phyloP scores from a whole-genome alignment of 2,113 vertebrate genomes.

The Petroica traversi region DNA sequence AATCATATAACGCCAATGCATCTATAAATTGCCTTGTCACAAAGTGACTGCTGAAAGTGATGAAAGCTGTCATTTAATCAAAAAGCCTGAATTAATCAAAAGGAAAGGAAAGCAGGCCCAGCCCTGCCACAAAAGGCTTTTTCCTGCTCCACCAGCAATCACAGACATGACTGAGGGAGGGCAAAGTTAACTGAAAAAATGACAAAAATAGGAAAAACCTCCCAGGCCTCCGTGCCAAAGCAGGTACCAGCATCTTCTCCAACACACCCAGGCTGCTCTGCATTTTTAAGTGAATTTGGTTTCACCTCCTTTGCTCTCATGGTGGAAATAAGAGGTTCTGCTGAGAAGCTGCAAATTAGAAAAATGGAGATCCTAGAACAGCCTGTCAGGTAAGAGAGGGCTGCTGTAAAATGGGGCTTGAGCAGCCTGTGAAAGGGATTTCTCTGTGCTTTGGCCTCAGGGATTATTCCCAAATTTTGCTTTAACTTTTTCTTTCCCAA shows the following conservation, averaged over 20 bases:
- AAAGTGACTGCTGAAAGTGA: slow-evolving; percentile 44
- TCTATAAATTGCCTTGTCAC: slow-evolving; percentile 73
- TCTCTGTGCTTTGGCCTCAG: not conserved
- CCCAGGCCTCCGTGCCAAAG: not conserved
- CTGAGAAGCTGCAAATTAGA: not conserved
- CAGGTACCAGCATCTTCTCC: not conserved
- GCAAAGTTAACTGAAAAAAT: not conserved
- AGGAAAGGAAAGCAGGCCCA: not conserved
- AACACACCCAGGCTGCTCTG: not conserved
- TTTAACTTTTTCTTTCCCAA: not conserved
- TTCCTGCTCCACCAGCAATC: not conserved
- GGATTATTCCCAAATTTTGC: not conserved
- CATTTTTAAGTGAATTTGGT: not conserved
- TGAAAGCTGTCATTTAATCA: slow-evolving; percentile 73
- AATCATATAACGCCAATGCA: slow-evolving; percentile 56
- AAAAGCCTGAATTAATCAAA: slow-evolving; percentile 68
- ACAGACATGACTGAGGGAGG: not conserved
- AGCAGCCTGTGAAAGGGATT: not conserved
- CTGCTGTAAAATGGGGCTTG: not conserved
- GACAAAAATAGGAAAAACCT: not conserved
- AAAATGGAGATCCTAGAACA: not conserved
- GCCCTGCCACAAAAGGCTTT: not conserved
- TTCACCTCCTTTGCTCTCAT: not conserved
- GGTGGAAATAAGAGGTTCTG: not conserved
- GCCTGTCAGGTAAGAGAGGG: not conserved